Percentiles rank a stretch among this genome's conserved stretches.
These are phyloP conservation scores for Pithys albifrons DNA, from an alignment of 2,113 vertebrate species.

Conservation along the genomic window DNA sequence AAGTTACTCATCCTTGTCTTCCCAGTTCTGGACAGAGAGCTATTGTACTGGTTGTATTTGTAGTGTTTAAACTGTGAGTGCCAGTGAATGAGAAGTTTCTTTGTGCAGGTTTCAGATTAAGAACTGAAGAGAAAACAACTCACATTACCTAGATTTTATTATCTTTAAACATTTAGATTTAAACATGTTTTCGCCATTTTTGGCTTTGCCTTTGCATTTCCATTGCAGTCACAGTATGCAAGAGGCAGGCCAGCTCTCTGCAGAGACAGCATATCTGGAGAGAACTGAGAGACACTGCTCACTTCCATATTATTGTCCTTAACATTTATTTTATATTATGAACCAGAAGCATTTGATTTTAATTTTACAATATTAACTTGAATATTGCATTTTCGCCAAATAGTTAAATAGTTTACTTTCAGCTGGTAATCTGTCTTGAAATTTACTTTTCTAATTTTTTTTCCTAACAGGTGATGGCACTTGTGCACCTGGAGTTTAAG, in stretches of 20 bases:
- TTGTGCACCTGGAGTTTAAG: accelerated
- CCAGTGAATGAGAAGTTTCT: background rate
- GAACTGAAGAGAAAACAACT: background rate
- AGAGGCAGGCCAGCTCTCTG: background rate
- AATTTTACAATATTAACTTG: background rate
- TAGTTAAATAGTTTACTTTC: background rate
- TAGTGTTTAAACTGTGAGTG: background rate
- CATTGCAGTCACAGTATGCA: background rate
- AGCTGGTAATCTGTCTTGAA: background rate
- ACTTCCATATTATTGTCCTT: background rate
- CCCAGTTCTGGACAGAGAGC: background rate
- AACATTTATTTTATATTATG: background rate
- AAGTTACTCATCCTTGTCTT: background rate
- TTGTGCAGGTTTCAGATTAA: background rate
- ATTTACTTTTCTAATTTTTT: background rate
- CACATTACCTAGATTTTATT: background rate
- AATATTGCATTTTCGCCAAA: background rate
- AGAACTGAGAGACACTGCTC: background rate
- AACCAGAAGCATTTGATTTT: background rate
- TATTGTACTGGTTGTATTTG: background rate
- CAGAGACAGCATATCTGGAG: background rate
- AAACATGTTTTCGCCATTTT: background rate
- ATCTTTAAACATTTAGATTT: background rate
- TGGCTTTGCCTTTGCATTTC: background rate
- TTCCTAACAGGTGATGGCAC: background rate